Evolutionary conservation across 2,888 invertebrate species (phyloP), one percentile per base, ranked within the genome.

Genomic region (Allophyes oxyacanthae): DNA sequence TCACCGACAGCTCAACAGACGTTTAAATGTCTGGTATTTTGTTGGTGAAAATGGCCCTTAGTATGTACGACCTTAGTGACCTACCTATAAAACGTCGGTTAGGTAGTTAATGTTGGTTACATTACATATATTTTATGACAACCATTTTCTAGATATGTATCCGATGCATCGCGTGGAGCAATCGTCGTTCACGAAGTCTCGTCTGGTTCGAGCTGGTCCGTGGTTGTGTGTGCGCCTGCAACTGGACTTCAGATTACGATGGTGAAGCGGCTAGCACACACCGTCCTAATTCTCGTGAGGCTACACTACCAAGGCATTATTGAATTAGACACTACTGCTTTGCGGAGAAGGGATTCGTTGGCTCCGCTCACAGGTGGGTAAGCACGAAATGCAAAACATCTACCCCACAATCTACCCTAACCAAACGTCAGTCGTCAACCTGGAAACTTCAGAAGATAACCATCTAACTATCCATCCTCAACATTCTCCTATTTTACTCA

Each of bases 211-310:
- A 95, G 96, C 6, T 96, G 95, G 88, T 90, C 96, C 3, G 95
- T 97, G 0, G 91, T 96, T 0, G 95, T 94, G 0, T 92, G 94
- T 64, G 83, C 91, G 0, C 92, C 94, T 9, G 89, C 95, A 7
- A 95, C 96, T 66, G 96, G 96, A 0, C 92, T 97, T 0, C 97
- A 97, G 80, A 90, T 97, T 11, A 95, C 95, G 0, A 84, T 97
- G 1, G 90, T 95, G 0, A 95, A 95, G 51, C 87, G 94, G 10
- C 94, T 95, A 33, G 94, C 95, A 28, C 94, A 94, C 46, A 94
- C 94, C 1, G 92, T 94, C 37, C 84, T 97, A 0, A 89, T 96
- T 64, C 94, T 97, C 67, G 95, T 95, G 0, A 96, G 96, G 73
- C 85, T 96, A 11, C 94, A 95, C 57, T 93, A 95, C n/a, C 91